These are phyloP conservation scores for Gallirallus australis DNA, from an alignment of 2,797 vertebrate species.

Conservation along the genomic window DNA sequence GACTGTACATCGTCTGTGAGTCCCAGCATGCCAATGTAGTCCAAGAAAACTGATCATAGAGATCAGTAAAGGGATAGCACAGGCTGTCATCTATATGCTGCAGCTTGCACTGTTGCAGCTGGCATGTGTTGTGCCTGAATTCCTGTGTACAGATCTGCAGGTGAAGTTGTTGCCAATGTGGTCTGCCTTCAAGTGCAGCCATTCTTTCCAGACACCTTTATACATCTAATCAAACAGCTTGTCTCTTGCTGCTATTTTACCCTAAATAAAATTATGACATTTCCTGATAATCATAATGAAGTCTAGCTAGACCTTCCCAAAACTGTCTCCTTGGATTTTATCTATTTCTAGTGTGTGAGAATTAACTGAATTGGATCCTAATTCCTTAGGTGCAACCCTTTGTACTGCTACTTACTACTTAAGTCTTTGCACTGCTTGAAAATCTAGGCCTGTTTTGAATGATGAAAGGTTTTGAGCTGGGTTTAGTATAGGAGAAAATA, in stretches of 20 bases:
- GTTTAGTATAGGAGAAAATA: not conserved
- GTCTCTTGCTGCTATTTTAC: not conserved
- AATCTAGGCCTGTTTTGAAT: not conserved
- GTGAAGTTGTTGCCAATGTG: not conserved
- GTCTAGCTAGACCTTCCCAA: not conserved
- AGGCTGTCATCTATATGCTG: not conserved
- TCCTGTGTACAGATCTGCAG: not conserved
- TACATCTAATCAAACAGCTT: not conserved
- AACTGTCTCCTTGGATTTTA: not conserved
- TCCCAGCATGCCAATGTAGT: rapidly evolving
- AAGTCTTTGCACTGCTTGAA: not conserved
- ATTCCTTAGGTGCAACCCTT: not conserved
- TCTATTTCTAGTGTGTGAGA: not conserved
- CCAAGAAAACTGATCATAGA: not conserved
- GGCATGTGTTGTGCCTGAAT: not conserved
- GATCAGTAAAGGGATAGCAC: not conserved
- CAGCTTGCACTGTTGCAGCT: not conserved
- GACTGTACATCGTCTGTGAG: not conserved
- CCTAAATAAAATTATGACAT: not conserved
- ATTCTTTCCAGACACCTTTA: not conserved
- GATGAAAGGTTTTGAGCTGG: not conserved
- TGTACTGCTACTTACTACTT: not conserved
- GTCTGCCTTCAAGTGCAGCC: not conserved
- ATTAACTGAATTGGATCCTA: not conserved
- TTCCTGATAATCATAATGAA: not conserved